Base-by-base conservation (phyloP, 1,140 invertebrate genomes). In the Drosophila insularis region DNA sequence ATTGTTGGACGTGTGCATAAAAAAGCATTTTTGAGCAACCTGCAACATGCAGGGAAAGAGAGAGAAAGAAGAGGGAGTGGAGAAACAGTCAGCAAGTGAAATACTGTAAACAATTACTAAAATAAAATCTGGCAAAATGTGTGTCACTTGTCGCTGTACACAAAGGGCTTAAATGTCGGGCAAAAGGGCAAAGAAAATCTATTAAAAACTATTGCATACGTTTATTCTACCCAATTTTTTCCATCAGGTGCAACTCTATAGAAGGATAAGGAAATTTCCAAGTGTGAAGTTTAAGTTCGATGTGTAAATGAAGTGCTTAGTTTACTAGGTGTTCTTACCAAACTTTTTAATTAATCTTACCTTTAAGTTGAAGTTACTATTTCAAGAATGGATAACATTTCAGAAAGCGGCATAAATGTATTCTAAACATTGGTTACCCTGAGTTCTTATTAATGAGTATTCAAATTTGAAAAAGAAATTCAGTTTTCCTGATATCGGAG, bases 1-100 rank as follows among this genome's bases (percentile, higher is more conserved):
- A 87, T 87, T 86, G 82, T 81, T 70, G 79, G 71, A 87, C 82
- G 82, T 87, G 82, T 86, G 82, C 82, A 86, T 86, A 86, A 87
- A 77, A 27, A 86, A 86, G 82, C 82, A 86, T 86, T 86, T 76
- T 43, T 71, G 2, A 63, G 78, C 80, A 86, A 63, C 50, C 19
- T 66, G 64, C 64, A 60, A 59, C 56, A 53, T 50, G 43, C 17
- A 50, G 43, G 21, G 14, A 50, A n/a, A 50, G 7, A 21, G 1
- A 50, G 7, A 10, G 10, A 50, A 4, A 50, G 7, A 46, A 50
- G 17, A 50, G 43, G 10, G 43, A 50, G 17, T 6, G 19, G 43
- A 21, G 43, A 50, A 6, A 27, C 27, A 5, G 27, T 27, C 4
- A 50, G 56, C 4, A 11, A n/a, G 46, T 10, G 37, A 13, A 39